phyloP scores from a whole-genome alignment of 92 coral and sea anemone species.

The Porites divaricata region DNA sequence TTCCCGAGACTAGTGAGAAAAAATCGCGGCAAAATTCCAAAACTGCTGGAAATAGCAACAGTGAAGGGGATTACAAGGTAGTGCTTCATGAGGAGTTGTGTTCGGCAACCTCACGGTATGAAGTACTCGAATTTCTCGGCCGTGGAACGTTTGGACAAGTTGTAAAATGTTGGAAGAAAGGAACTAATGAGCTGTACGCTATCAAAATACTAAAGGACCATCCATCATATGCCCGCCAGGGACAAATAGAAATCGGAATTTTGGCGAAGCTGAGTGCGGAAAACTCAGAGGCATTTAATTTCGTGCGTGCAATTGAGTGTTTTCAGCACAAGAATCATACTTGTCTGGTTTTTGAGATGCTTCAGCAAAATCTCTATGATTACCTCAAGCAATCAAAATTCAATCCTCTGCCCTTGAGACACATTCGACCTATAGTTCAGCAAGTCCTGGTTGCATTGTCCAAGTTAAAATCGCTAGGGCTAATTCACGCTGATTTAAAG shows the following conservation, averaged over 20 bases:
- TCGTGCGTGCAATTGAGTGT: constrained; percentile 98
- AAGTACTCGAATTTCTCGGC: constrained; percentile 95
- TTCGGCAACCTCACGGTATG: constrained; percentile 95
- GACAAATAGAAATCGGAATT: constrained; percentile 96
- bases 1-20: constrained; percentile 72
- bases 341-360: constrained; percentile 96
- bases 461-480: constrained; percentile 87
- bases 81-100: constrained; percentile 90
- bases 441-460: constrained; percentile 96
- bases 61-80: constrained; percentile 96
- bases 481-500: constrained; percentile 96
- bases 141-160: constrained; percentile 99
- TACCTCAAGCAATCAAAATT: constrained; percentile 96
- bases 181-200: constrained; percentile 94
- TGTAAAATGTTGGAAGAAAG: constrained; percentile 98
- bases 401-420: constrained; percentile 88
- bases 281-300: constrained; percentile 96
- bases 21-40: constrained; percentile 74
- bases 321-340: constrained; percentile 98
- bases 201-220: constrained; percentile 96
- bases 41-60: constrained; percentile 80
- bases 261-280: constrained; percentile 95
- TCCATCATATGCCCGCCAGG: constrained; percentile 98
- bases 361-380: constrained; percentile 96
- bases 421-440: constrained; percentile 96